phyloP scores from a whole-genome alignment of 2,888 invertebrate species.

The Fragum whitleyi region DNA sequence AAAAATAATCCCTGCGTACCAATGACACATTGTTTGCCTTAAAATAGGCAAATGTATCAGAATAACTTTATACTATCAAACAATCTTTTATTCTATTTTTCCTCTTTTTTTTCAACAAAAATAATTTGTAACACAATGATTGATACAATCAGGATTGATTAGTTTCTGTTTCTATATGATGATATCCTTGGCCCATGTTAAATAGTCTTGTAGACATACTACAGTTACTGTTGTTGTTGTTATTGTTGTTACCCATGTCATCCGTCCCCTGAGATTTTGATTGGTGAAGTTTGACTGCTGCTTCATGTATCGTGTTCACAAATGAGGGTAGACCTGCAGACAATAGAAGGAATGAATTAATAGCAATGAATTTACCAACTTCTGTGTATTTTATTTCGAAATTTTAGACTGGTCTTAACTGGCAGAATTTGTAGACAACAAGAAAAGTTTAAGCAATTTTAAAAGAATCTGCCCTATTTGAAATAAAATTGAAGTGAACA shows the following conservation, averaged over 20 bases:
- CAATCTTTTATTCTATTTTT: neutral
- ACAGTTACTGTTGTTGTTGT: neutral
- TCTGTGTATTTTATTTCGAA: no score
- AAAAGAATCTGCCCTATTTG: no score
- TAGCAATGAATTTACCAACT: no score
- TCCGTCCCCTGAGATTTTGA: neutral
- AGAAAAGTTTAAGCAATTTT: no score
- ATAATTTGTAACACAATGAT: neutral
- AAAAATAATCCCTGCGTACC: no score
- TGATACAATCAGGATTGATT: slow-evolving; percentile 3
- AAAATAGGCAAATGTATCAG: no score
- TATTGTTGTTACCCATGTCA: neutral
- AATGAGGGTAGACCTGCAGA: slow-evolving; percentile 84
- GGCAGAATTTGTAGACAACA: no score
- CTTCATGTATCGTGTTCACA: slow-evolving; percentile 84
- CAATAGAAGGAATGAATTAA: slow-evolving; percentile 17
- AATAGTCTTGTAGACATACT: neutral
- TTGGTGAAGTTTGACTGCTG: slow-evolving; percentile 79
- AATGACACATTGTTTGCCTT: no score
- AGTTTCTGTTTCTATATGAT: slow-evolving; percentile 14
- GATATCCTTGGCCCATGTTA: neutral
- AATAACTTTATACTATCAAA: neutral
- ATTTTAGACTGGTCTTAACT: no score
- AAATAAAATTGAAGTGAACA: no score
- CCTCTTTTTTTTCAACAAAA: neutral